Base-by-base conservation (phyloP, 2,113 vertebrate species). In the Hippolais icterina region DNA sequence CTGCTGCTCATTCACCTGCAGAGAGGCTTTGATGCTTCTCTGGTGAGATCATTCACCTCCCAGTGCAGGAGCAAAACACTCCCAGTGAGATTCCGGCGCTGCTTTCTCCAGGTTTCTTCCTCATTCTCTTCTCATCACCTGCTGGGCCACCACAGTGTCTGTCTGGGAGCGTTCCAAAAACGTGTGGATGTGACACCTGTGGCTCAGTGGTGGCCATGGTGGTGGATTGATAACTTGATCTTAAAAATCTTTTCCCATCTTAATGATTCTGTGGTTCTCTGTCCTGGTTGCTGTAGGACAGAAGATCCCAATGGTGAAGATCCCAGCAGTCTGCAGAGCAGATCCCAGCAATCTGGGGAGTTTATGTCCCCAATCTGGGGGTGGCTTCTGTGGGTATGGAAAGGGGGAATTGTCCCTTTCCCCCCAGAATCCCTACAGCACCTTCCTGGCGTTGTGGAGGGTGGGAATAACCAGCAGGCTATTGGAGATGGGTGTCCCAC, bases 1-100 rank as follows among this genome's bases (percentile, higher is more conserved):
- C 66, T 72, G 57, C 24, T 79, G 22, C 70, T 95, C 91, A 95
- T 95, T 91, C 94, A 96, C 96, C 96, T 97, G 95, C 94, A 90
- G 7, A 90, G 65, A 72, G 60, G 50, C 22, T 95, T 84, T 78
- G 91, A 82, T 94, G 77, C 56, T 83, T 89, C 89, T 75, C 77
- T 5, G 5, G 1, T 95, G 96, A 95, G 95, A 68, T 95, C 94
- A 97, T 79, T 82, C 74, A 17, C n/a, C 81, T 66, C 82, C 11
- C 1, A 87, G 66, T 12, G 44, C 31, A 27, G 59, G 41, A 94
- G 85, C 70, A 90, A 85, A 93, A 54, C 63, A 33, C 63, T 72
- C 78, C 61, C 17, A 47, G 68, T 7, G 15, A 35, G 65, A 46
- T 87, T 35, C 69, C 94, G 91, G 72, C 4, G 0, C 0, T 0